Percentiles rank a stretch among this genome's conserved stretches.
phyloP scores from a whole-genome alignment of 2,797 vertebrate genomes.

The Numenius phaeopus region DNA sequence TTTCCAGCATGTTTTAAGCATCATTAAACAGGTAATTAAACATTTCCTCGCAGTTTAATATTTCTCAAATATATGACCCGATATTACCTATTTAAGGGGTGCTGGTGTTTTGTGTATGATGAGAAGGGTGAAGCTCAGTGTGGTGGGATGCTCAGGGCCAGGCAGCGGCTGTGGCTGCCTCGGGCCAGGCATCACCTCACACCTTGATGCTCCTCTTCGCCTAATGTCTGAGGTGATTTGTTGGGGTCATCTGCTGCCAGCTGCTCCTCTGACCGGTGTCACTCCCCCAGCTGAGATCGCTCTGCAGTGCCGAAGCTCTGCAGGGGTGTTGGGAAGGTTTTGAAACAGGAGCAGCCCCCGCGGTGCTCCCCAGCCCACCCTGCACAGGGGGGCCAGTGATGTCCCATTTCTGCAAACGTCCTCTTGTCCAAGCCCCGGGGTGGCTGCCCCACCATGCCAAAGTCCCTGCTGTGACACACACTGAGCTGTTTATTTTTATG shows the following conservation, averaged over 20 bases:
- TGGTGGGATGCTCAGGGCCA: not conserved
- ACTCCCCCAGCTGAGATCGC: fast-evolving
- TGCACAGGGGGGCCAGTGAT: fast-evolving
- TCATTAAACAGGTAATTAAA: constrained; percentile 21
- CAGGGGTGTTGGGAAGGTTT: not conserved
- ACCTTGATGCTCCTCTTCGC: not conserved
- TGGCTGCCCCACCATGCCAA: fast-evolving
- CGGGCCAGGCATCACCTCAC: fast-evolving
- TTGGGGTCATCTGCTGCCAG: not conserved
- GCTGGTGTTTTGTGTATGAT: fast-evolving
- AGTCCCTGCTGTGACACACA: fast-evolving
- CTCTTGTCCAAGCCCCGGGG: not conserved
- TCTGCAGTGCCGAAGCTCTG: not conserved
- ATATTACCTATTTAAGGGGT: not conserved
- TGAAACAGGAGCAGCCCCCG: not conserved
- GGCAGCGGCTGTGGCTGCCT: not conserved
- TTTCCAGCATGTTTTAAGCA: not conserved
- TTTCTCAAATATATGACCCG: not conserved
- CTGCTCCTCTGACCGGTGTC: not conserved
- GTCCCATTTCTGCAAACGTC: fast-evolving
- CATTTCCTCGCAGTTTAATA: not conserved
- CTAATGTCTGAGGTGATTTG: not conserved
- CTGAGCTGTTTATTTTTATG: not conserved
- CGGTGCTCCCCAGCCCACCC: not conserved
- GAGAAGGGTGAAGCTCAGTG: not conserved